Percentiles rank a stretch among this genome's conserved stretches.
Conservation (phyloP, 2,888 invertebrate species). For the Petrolisthes manimaculis region DNA sequence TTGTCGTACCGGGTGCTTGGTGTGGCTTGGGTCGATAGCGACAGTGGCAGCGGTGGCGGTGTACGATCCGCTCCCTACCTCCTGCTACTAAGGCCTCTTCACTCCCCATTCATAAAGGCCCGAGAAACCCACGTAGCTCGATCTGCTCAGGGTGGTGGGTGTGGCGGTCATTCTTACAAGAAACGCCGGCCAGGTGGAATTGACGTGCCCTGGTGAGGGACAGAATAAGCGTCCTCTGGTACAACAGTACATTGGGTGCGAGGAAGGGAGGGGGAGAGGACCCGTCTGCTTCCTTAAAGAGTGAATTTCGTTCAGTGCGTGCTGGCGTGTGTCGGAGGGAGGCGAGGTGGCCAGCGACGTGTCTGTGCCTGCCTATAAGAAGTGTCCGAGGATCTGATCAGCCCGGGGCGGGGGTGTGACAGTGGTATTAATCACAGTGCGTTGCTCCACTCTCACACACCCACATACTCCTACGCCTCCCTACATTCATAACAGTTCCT, state of each 20-base stretch:
- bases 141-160: conserved; percentile 12
- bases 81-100: conserved; percentile 39
- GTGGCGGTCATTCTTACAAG: conserved; percentile 1
- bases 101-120: conserved; percentile 48
- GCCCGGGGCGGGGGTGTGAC: not conserved
- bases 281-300: conserved; percentile 46
- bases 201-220: conserved; percentile 1
- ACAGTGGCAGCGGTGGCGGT: conserved; percentile 33
- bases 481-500: not conserved
- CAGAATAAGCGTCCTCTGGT: not conserved
- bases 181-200: not conserved
- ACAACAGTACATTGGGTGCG: conserved; percentile 19
- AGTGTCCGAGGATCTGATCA: conserved; percentile 14
- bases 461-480: not conserved
- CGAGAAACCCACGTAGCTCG: not conserved
- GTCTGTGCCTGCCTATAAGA: not conserved
- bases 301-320: conserved; percentile 56
- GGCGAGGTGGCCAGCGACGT: not conserved
- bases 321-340: conserved; percentile 23
- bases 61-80: conserved; percentile 31
- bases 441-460: not conserved
- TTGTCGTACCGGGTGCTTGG: conserved; percentile 43
- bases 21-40: conserved; percentile 45
- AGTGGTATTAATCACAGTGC: not conserved
- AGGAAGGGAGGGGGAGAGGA: conserved; percentile 29